Base-by-base conservation (phyloP, 2,888 invertebrate genomes). In the Hybos culiciformis region DNA sequence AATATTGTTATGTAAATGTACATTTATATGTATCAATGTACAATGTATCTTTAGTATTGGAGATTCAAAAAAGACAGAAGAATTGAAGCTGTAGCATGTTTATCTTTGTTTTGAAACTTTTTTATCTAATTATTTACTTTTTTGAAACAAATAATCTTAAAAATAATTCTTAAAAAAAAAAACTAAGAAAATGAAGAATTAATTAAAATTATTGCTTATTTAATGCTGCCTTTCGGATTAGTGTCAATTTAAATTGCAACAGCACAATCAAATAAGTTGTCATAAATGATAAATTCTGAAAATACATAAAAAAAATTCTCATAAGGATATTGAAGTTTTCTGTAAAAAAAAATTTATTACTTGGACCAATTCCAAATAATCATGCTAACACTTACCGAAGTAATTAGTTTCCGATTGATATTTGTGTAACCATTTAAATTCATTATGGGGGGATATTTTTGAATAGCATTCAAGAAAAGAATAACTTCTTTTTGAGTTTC, bases 371-470 rank as follows among this genome's bases (percentile, higher is more conserved):
- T 17, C 43, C 39, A 20, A 49, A 48, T 48, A 39, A 9, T 6
- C 2, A 14, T 3, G n/a, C 20, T 31, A 24, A 8, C 32, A 65
- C 72, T 68, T 60, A 79, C 79, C 52, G 80, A 75, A 32, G 80
- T 72, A 50, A 82, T 75, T 7, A 82, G 58, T 53, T 76, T 75
- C 21, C 81, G 64, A 56, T 82, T 80, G 46, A 82, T 78, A 53
- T 80, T 77, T 2, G 80, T 78, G 55, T 80, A 82, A 4, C 80
- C 80, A 51, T 82, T 80, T 43, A 82, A 65, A 61, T 81, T 81
- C 81, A 82, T 81, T 38, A 77, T 78, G 1, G 81, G 81, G 1
- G 82, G 81, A 60, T 81, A 81, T 59, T 81, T 81, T 6, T 77
- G 73, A 43, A 81, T 80, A 1, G 81, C 81, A 5, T 78, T 76